Evolutionary conservation across 2,797 vertebrate species (phyloP), one percentile per base, ranked within the genome.

Genomic region (Acomys russatus): DNA sequence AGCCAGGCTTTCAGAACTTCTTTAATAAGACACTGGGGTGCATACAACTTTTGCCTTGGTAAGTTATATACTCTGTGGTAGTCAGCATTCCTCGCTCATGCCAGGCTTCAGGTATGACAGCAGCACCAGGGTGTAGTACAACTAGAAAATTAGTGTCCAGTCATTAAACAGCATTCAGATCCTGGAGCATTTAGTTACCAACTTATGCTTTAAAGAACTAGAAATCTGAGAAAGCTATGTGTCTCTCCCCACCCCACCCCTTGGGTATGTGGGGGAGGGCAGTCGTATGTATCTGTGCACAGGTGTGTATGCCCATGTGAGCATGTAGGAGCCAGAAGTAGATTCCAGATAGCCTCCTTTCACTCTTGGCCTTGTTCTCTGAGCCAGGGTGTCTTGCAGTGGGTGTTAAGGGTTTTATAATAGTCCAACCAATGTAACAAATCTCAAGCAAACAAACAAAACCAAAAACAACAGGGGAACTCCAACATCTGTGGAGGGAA

Each of bases 91-190:
- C 12, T 87, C 70, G 6, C 6, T 7, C 0, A 15, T 9, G 28
- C 6, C 17, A 56, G 78, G 12, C 15, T 80, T 93, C 30, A 4
- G 61, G 51, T n/a, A n/a, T n/a, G 11, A 80, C 9, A 73, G 74
- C n/a, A 93, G 79, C 28, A 70, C 18, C 20, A 18, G 54, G 23
- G 25, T 85, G 3, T 22, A 44, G 6, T 64, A 30, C 44, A 88
- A 91, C 89, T 30, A 82, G 9, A 15, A 90, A 87, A 68, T 88
- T 64, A 82, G 73, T 78, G 28, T 86, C 35, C 30, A 83, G 35
- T 51, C 33, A 61, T 63, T n/a, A 94, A 89, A 22, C 73, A 95
- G 64, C 20, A 79, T 68, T 93, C 56, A 77, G 49, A 80, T 85
- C n/a, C 89, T 63, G 5, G 63, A 74, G 93, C 51, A 56, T 73